phyloP scores from a whole-genome alignment of 1,140 invertebrate species.

The Brachionus plicatilis region DNA sequence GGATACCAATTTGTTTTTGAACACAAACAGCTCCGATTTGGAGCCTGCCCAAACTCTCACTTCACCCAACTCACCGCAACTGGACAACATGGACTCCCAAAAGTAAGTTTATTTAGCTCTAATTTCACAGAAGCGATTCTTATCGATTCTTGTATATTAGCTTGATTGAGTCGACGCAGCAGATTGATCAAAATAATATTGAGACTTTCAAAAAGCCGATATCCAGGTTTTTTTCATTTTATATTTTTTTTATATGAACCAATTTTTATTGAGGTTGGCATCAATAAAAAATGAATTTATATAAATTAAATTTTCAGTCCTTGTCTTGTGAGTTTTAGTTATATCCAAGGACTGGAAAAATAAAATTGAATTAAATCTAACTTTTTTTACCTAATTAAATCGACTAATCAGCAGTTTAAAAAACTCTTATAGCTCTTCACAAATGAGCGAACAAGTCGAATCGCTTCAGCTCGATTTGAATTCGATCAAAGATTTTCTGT shows the following conservation, averaged over 20 bases:
- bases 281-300: background rate
- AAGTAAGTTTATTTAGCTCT: background rate
- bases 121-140: background rate
- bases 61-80: background rate
- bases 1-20: conserved; percentile 30
- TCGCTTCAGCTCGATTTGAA: conserved; percentile 33
- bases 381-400: background rate
- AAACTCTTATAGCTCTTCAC: conserved; percentile 25
- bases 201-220: background rate
- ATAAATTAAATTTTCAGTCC: background rate
- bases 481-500: conserved; percentile 36
- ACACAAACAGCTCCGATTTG: background rate
- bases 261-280: background rate
- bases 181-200: background rate
- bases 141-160: background rate
- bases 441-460: conserved; percentile 39
- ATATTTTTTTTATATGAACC: background rate
- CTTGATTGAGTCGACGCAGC: background rate
- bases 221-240: conserved; percentile 10
- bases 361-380: background rate
- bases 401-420: conserved; percentile 4
- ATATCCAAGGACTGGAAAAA: background rate
- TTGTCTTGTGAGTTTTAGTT: background rate
- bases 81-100: background rate
- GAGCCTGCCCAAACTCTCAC: background rate